phyloP scores from a whole-genome alignment of 1,140 invertebrate species.

The Zaprionus lachaisei region DNA sequence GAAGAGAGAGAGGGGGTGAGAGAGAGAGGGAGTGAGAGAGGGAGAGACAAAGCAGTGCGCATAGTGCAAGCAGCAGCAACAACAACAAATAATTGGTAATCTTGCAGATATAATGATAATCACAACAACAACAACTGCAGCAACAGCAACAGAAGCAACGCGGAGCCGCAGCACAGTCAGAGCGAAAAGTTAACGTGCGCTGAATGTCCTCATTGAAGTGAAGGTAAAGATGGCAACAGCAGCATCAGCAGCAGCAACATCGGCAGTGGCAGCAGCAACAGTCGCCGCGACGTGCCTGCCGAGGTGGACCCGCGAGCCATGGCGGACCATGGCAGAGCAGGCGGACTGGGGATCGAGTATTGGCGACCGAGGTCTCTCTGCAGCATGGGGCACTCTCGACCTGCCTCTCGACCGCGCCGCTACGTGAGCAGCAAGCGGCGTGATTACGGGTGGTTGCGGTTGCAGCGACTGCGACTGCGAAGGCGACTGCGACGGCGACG shows the following conservation, averaged over 20 bases:
- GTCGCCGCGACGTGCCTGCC: conserved; percentile 55
- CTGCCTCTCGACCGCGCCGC: conserved; percentile 57
- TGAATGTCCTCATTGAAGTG: conserved; percentile 78
- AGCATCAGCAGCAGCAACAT: conserved; percentile 21
- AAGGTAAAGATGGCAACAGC: conserved; percentile 54
- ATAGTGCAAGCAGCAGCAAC: conserved; percentile 50
- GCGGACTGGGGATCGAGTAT: conserved; percentile 38
- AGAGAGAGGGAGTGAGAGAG: background rate
- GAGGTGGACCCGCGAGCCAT: conserved; percentile 8
- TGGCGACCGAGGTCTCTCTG: conserved; percentile 8
- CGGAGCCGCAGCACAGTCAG: conserved; percentile 30
- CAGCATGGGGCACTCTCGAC: conserved; percentile 23
- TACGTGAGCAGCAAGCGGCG: conserved; percentile 77
- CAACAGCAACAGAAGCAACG: conserved; percentile 45
- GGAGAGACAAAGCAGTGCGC: conserved; percentile 44
- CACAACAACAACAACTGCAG: conserved; percentile 67
- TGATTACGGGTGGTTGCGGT: conserved; percentile 75
- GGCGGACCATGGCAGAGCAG: conserved; percentile 22
- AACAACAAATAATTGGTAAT: conserved; percentile 80
- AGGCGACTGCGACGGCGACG: background rate
- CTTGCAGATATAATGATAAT: conserved; percentile 81
- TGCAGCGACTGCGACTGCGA: conserved; percentile 30
- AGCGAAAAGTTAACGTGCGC: conserved; percentile 69
- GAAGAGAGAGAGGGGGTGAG: background rate
- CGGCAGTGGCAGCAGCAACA: conserved; percentile 34